Conservation (phyloP, 2,888 invertebrate species). For the Hypercompe scribonia region DNA sequence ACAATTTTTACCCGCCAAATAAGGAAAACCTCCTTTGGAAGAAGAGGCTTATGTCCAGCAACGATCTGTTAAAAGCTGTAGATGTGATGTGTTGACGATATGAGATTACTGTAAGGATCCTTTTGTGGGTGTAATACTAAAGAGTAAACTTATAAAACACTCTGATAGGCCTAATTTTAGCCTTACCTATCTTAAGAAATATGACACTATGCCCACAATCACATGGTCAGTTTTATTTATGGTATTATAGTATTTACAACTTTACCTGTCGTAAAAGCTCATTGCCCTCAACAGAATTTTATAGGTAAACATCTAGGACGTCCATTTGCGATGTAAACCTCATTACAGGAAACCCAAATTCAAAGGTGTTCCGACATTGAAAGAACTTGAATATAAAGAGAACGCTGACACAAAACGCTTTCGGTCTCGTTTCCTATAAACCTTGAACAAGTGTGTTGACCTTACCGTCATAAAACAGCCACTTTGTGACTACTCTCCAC, state of each 20-base stretch:
- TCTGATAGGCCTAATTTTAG: not conserved
- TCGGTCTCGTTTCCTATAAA: constrained; percentile 55
- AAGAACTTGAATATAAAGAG: constrained; percentile 47
- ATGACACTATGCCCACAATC: not conserved
- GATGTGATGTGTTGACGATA: too few species aligned
- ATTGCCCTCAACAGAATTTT: not conserved
- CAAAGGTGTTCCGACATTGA: constrained; percentile 45
- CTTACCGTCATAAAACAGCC: constrained; percentile 57
- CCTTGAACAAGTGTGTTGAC: constrained; percentile 69
- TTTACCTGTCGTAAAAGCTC: not conserved
- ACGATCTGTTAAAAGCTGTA: too few species aligned
- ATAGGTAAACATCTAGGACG: not conserved
- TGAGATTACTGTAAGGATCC: too few species aligned
- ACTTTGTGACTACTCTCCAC: constrained; percentile 53
- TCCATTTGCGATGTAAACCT: not conserved
- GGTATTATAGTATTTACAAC: not conserved
- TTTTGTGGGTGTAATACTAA: not conserved
- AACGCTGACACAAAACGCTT: constrained; percentile 53
- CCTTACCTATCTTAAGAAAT: not conserved
- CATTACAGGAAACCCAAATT: not conserved
- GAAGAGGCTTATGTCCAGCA: too few species aligned
- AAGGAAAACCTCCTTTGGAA: too few species aligned
- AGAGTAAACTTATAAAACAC: too few species aligned
- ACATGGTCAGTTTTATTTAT: too few species aligned
- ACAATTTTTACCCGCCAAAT: too few species aligned